Evolutionary conservation across 1,140 invertebrate genomes (phyloP).

Genomic region (Tetramorium simillimum): DNA sequence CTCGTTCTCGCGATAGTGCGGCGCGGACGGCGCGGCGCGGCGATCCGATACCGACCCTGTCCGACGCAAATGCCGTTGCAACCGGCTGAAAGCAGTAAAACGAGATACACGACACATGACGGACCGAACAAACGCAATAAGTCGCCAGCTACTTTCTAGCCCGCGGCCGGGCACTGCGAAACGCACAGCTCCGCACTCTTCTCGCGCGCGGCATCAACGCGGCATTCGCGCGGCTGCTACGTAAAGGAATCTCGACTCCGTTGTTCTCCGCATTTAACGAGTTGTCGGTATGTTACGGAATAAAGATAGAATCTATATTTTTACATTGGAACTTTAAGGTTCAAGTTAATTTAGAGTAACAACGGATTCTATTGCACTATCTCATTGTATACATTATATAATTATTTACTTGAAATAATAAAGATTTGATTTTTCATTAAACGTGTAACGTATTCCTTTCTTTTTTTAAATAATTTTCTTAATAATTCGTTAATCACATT

Average conservation of each 20-base stretch:
- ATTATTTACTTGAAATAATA: too few species aligned
- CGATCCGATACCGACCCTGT: slow-evolving; percentile 60
- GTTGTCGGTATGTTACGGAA: not conserved
- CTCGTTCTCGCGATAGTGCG: not conserved
- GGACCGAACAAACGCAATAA: slow-evolving; percentile 68
- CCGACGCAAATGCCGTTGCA: slow-evolving; percentile 67
- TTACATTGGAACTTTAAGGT: not conserved
- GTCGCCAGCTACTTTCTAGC: slow-evolving; percentile 73
- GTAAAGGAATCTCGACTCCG: not conserved
- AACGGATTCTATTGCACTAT: too few species aligned
- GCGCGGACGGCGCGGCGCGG: not conserved
- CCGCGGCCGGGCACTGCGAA: slow-evolving; percentile 63
- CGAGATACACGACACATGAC: slow-evolving; percentile 38
- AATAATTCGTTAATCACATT: too few species aligned
- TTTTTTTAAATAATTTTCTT: too few species aligned
- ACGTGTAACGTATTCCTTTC: too few species aligned
- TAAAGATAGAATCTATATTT: not conserved
- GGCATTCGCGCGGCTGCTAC: not conserved
- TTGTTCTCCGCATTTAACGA: not conserved
- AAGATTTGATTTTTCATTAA: too few species aligned
- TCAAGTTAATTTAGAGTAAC: too few species aligned
- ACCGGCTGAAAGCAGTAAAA: slow-evolving; percentile 36
- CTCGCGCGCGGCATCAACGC: slow-evolving; percentile 12
- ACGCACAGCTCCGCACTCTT: slow-evolving; percentile 32
- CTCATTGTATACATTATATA: too few species aligned